phyloP scores from a whole-genome alignment of 2,888 invertebrate genomes.

The Drosophila picticornis region DNA sequence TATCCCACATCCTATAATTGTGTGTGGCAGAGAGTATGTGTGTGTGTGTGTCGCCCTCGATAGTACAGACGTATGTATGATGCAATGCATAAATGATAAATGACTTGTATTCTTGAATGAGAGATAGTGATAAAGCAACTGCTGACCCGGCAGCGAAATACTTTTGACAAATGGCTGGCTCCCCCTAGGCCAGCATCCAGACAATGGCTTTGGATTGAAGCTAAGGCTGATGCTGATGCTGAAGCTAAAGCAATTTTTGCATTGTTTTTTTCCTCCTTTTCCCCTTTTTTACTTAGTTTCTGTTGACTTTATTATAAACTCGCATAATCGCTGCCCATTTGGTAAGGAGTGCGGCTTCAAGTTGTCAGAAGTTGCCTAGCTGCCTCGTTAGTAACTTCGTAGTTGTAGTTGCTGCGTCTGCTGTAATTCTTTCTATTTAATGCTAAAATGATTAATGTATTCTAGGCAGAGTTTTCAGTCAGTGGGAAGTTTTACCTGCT shows the following conservation, averaged over 20 bases:
- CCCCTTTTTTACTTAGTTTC: conserved; percentile 10
- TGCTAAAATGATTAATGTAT: conserved; percentile 75
- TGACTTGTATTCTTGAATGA: conserved; percentile 71
- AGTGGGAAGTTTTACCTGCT: conserved; percentile 30
- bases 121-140: conserved; percentile 76
- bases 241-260: conserved; percentile 13
- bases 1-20: conserved; percentile 22
- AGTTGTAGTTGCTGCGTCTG: conserved; percentile 1
- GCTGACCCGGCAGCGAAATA: conserved; percentile 61
- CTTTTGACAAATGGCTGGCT: conserved; percentile 73
- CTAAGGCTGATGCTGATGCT: conserved; percentile 11
- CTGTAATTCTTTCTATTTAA: conserved; percentile 54
- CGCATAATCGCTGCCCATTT: conserved; percentile 74
- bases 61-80: conserved; percentile 40
- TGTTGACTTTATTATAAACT: conserved; percentile 75
- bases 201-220: conserved; percentile 41
- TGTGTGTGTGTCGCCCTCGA: conserved; percentile 35
- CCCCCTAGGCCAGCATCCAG: conserved; percentile 31
- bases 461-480: conserved; percentile 9
- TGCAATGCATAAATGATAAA: conserved; percentile 80
- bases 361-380: conserved; percentile 71
- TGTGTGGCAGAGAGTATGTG: conserved; percentile 10
- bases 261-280: neutral
- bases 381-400: conserved; percentile 58
- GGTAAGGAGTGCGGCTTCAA: conserved; percentile 44